phyloP scores from a whole-genome alignment of 2,113 vertebrate genomes.

The Lonchura striata region DNA sequence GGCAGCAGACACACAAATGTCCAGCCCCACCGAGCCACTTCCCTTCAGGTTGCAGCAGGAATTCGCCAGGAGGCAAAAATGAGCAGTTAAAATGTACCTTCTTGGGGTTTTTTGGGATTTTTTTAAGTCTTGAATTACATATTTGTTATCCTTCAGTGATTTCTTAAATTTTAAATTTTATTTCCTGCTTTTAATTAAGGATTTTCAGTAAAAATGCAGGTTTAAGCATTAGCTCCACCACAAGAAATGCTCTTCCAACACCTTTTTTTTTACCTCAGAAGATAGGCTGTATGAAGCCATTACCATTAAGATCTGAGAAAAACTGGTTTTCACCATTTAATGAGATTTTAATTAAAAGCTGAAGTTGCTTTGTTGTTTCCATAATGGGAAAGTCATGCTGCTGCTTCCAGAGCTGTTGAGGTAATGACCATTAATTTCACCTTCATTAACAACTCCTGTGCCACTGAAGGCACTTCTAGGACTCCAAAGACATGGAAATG shows the following conservation, averaged over 20 bases:
- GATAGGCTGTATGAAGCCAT: not conserved
- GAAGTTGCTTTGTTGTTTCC: not conserved
- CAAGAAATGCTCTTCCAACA: not conserved
- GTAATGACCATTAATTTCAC: not conserved
- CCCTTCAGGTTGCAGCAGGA: not conserved
- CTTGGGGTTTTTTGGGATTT: not conserved
- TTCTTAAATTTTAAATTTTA: not conserved
- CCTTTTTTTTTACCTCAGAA: not conserved
- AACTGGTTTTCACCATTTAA: not conserved
- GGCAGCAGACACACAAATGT: not conserved
- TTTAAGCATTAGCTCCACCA: not conserved
- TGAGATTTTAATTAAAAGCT: constrained; percentile 1
- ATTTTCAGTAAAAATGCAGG: not conserved
- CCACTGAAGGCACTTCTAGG: not conserved
- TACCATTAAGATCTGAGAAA: not conserved
- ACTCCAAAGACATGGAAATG: not conserved
- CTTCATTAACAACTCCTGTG: not conserved
- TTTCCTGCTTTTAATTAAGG: not conserved
- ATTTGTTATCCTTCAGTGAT: not conserved
- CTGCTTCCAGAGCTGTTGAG: not conserved
- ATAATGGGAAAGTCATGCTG: not conserved
- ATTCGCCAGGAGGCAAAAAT: not conserved
- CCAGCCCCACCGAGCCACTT: not conserved
- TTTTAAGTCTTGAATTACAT: not conserved
- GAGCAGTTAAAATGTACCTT: not conserved